Evolutionary conservation across 1,140 invertebrate genomes (phyloP).

Genomic region (Drosophila asahinai): DNA sequence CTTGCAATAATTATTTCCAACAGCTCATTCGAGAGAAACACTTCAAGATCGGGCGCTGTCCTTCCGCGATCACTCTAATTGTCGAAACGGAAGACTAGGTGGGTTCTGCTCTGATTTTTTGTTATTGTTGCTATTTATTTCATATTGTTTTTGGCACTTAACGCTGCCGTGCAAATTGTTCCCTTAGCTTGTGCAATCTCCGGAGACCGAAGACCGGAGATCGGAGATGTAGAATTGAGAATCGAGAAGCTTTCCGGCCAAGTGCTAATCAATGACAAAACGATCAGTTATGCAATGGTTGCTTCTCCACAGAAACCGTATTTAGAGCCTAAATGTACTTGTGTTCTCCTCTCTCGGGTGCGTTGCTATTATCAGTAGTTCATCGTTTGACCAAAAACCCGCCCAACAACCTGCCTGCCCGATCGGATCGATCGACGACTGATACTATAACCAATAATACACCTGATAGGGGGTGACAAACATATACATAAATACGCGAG

Average conservation of each 20-base stretch:
- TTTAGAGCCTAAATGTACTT: not conserved
- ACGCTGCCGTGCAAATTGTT: slow-evolving; percentile 39
- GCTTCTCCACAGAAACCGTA: not conserved
- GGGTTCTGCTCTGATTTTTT: not conserved
- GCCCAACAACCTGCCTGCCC: slow-evolving; percentile 1
- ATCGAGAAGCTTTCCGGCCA: slow-evolving; percentile 29
- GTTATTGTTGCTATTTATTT: not conserved
- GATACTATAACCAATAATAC: slow-evolving; percentile 33
- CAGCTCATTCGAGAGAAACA: not conserved
- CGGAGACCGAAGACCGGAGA: not conserved
- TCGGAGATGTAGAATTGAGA: slow-evolving; percentile 6
- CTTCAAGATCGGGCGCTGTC: no score
- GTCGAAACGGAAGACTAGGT: slow-evolving; percentile 8
- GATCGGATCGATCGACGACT: slow-evolving; percentile 33
- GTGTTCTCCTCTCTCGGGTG: not conserved
- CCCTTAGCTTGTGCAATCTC: slow-evolving; percentile 1
- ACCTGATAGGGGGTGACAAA: slow-evolving; percentile 42
- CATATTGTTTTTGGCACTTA: slow-evolving; percentile 31
- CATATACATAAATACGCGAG: slow-evolving; percentile 13
- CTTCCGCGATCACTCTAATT: no score
- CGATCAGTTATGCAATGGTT: slow-evolving; percentile 54
- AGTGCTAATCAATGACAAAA: slow-evolving; percentile 75
- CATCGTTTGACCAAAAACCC: slow-evolving; percentile 35
- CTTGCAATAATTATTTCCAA: not conserved
- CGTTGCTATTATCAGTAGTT: slow-evolving; percentile 44